Evolutionary conservation across 2,888 invertebrate species (phyloP), one percentile per base, ranked within the genome.

Genomic region (Hoplodrina ambigua): DNA sequence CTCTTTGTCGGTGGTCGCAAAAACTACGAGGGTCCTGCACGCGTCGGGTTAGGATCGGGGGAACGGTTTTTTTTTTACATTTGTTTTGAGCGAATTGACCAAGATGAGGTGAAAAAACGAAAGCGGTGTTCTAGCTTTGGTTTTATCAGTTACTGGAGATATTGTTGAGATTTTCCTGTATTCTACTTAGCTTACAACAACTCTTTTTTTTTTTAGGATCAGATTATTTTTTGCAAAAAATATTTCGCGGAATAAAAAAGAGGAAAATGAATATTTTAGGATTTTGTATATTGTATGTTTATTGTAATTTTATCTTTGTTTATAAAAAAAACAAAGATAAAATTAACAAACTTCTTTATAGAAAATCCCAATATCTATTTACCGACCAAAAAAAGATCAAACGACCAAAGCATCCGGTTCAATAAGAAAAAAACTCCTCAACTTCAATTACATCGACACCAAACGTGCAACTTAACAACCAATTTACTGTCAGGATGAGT

Each of bases 1-100:
- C 92, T 91, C 90, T 87, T 82, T 79, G 86, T 85, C 86, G 91
- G 93, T 93, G 94, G 93, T 93, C 92, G 90, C 88, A 89, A 91
- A 91, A 93, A 90, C 80, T 72, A 8, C 30, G n/a, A 77, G 73
- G 70, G 69, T 69, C 64, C 50, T 82, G 78, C 85, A 84, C 82
- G 84, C 86, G 84, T 74, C 66, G 68, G 65, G 61, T 58, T 73
- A 2, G 25, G 25, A 25, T 25, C 25, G 25, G 63, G 56, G 59
- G 65, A 63, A 75, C 74, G 75, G 65, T 80, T 80, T 82, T 83
- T 81, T 83, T 80, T 81, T 69, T 41, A 74, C 58, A 73, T 77
- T 75, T 74, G 57, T 78, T 72, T 80, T 80, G 69, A 54, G 53
- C 49, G 37, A 80, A 78, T 77, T 60, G 64, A 57, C 56, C 33